Evolutionary conservation across 2,888 invertebrate genomes (phyloP), one percentile per base, ranked within the genome.

Genomic region (Drosophila pseudotalamancana): DNA sequence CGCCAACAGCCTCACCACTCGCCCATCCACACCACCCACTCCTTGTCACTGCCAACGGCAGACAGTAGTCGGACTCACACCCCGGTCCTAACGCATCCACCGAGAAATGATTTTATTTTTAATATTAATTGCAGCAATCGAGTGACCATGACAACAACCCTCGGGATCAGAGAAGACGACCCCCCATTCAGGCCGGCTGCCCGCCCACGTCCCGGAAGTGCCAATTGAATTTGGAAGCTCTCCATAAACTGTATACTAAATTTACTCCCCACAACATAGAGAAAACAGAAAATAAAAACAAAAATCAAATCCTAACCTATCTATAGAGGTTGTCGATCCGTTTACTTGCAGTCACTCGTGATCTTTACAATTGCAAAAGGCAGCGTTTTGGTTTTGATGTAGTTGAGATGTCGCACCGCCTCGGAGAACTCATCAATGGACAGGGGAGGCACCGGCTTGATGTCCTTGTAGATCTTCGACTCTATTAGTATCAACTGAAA

Each of bases 121-220:
- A 76, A 72, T 86, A 88, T 86, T 88, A 88, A 86, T 88, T 88
- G 84, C 84, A 62, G 80, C 63, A 76, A 72, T 86, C 67, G 87
- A 82, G 67, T 87, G 88, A 87, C 88, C 84, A 80, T 63, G 64
- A 60, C 80, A 88, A 82, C 81, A 80, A 77, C 85, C 82, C 85
- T 65, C 60, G 12, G 63, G 59, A 78, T 59, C 64, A 48, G 19
- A 25, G 14, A 32, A 27, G 34, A 43, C 27, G 46, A 39, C 39
- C 40, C 48, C 14, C 12, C 8, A 34, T 4, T 0, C 9, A 8
- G 6, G 14, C 3, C 32, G 3, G 61, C 63, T 62, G 53, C 74
- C 64, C 60, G 57, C 34, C 61, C 31, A 56, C 27, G 59, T 54
- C 60, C 14, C 84, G 81, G 72, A 83, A 75, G 65, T 64, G 84